Percentiles rank a stretch among this genome's conserved stretches.
Evolutionary conservation across 2,888 invertebrate species (phyloP).

Genomic region (Labia minor): DNA sequence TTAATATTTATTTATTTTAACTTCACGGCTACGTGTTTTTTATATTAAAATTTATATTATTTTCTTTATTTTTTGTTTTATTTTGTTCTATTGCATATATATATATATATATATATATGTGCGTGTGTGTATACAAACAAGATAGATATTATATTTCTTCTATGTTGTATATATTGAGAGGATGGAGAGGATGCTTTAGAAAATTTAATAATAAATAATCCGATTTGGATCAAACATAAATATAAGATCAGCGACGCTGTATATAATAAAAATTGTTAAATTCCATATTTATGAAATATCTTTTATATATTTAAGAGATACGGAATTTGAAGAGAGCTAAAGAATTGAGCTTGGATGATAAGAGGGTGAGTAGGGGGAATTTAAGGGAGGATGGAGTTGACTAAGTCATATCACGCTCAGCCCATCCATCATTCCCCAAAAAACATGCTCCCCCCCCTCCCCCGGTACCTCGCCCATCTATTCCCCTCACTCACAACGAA

Average conservation of each 20-base stretch:
- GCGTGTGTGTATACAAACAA: no score
- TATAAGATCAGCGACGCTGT: not conserved
- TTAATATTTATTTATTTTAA: no score
- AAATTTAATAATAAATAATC: slow-evolving; percentile 13
- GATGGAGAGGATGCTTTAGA: no score
- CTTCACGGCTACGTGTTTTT: no score
- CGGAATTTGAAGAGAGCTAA: not conserved
- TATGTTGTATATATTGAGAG: no score
- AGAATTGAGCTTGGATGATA: not conserved
- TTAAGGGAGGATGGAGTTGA: not conserved
- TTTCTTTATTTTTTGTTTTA: no score
- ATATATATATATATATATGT: no score
- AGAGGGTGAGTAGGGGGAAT: no score
- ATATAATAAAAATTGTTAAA: slow-evolving; percentile 7
- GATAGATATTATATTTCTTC: no score
- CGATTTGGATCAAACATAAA: slow-evolving; percentile 2
- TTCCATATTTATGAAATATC: not conserved
- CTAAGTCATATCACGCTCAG: not conserved
- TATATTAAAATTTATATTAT: no score
- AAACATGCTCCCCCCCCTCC: not conserved
- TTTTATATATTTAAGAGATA: not conserved
- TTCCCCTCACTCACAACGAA: not conserved
- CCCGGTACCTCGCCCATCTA: not conserved
- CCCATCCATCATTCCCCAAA: not conserved
- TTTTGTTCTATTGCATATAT: no score